Conservation (phyloP, 1,140 invertebrate genomes). For the Drosophila aff. region DNA sequence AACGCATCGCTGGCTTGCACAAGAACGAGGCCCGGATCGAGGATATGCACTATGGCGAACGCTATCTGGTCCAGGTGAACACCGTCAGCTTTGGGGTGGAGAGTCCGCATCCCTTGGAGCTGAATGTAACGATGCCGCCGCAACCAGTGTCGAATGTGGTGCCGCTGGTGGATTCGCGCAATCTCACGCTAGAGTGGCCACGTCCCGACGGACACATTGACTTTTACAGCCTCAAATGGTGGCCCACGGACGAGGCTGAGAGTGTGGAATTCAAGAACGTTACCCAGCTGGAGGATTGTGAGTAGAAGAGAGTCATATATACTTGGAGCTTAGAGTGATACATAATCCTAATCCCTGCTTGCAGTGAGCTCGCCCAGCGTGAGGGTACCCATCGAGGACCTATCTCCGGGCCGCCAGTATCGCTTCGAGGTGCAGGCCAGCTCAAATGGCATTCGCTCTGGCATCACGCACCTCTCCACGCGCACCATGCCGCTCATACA, state of each 20-base stretch:
- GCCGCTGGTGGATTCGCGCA: conserved; percentile 93
- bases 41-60: conserved; percentile 95
- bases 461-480: conserved; percentile 89
- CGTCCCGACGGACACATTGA: conserved; percentile 93
- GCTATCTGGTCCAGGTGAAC: conserved; percentile 94
- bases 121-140: conserved; percentile 93
- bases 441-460: conserved; percentile 90
- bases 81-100: conserved; percentile 93
- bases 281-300: conserved; percentile 78
- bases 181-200: conserved; percentile 95
- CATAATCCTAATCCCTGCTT: no score
- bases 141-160: conserved; percentile 93
- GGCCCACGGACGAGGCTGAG: conserved; percentile 86
- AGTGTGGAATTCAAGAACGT: conserved; percentile 86
- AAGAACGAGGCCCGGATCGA: conserved; percentile 90
- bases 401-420: conserved; percentile 93
- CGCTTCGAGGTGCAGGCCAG: conserved; percentile 91
- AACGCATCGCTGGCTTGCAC: conserved; percentile 88
- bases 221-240: conserved; percentile 92
- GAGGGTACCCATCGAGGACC: conserved; percentile 89
- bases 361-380: conserved; percentile 73
- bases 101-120: conserved; percentile 90
- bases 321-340: no score
- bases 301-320: conserved; percentile 3
- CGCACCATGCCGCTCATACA: conserved; percentile 95